Evolutionary conservation across 2,113 vertebrate genomes (phyloP), one percentile per base, ranked within the genome.

Genomic region (Neolamprologus kungweensis): DNA sequence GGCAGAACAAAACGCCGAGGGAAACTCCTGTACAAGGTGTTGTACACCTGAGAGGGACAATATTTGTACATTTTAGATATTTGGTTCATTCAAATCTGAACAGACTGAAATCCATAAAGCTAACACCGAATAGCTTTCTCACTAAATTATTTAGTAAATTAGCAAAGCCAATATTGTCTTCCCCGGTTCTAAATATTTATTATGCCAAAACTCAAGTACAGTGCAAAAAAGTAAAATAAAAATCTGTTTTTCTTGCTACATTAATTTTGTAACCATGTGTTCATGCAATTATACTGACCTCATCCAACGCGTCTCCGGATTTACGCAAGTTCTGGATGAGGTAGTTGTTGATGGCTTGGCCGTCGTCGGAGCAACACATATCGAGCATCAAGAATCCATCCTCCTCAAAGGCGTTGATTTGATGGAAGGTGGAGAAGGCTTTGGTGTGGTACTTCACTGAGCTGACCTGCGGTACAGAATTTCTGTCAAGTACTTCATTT

Each of bases 331-430:
- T 99, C 95, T 99, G 97, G 33, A 99, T 94, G 3, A 94, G 93
- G 92, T 97, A 98, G 58, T 95, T 68, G 4, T 96, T 95, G 73
- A 99, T 86, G 89, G 84, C 94, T 57, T 91, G 58, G 37, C 97
- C 98, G 6, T 97, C 90, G 7, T 98, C 97, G 17, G 97, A 93
- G 93, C 97, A 97, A 94, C 98, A 99, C 88, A 98, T 84, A 85
- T 99, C 98, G 13, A 98, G 81, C 86, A 99, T 95, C 85, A 99
- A 89, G 80, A 97, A 98, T 80, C 95, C 97, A 5, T 93, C 81
- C 40, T 99, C 97, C 95, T 99, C 98, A 82, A 97, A 99, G 87
- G 98, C 97, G 63, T 98, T 99, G 95, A 99, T 99, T 89, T 99
- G 98, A 94, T 99, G 98, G 94, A 98, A 99, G 86, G 80, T 95